phyloP scores from a whole-genome alignment of 1,140 invertebrate genomes.

The Helicorthomorpha holstii region DNA sequence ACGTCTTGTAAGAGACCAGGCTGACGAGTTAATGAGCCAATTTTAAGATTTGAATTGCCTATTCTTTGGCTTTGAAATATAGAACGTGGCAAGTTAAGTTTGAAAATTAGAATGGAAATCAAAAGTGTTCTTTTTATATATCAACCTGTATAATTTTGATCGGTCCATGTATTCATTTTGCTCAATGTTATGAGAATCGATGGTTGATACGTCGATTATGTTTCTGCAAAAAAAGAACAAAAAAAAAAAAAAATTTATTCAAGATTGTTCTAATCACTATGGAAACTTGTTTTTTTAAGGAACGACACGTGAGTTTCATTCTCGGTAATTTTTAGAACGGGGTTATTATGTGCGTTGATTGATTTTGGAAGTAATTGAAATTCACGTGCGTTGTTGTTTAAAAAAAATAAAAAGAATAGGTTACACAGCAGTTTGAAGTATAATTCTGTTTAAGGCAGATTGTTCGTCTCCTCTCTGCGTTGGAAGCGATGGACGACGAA shows the following conservation, averaged over 20 bases:
- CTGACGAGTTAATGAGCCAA: constrained; percentile 13
- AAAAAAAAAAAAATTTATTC: too few relatives aligned
- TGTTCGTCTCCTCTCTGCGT: constrained; percentile 71
- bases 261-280: too few relatives aligned
- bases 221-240: constrained; percentile 40
- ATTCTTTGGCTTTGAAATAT: neutral
- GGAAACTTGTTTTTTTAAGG: too few relatives aligned
- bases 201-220: constrained; percentile 63
- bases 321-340: too few relatives aligned
- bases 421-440: constrained; percentile 75
- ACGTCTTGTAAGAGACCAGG: constrained; percentile 33
- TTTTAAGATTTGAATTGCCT: neutral
- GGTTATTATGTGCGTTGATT: too few relatives aligned
- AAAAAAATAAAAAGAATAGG: too few relatives aligned
- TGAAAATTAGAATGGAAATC: neutral
- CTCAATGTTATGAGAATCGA: constrained; percentile 58
- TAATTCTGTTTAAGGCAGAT: constrained; percentile 64
- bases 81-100: neutral
- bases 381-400: too few relatives aligned
- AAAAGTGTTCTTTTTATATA: neutral
- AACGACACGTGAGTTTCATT: too few relatives aligned
- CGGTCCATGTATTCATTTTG: constrained; percentile 62
- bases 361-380: too few relatives aligned
- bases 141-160: constrained; percentile 43
- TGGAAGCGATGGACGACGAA: constrained; percentile 40